Base-by-base conservation (phyloP, 1,140 invertebrate species). In the Meloidogyne exigua region DNA sequence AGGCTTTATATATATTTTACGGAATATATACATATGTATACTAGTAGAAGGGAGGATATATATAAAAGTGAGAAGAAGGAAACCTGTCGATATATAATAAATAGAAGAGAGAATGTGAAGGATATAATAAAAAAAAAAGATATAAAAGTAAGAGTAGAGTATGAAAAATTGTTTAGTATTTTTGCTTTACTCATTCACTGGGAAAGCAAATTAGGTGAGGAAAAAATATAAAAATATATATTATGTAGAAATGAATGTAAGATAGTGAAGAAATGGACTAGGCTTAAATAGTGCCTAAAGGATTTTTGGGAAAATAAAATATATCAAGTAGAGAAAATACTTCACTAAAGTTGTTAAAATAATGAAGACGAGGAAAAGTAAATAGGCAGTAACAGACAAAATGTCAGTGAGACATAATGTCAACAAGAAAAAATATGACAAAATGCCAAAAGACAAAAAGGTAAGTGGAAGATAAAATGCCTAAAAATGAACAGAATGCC, bases 291-390 rank as follows among this genome's bases (percentile, higher is more conserved):
- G n/a, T n/a, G 49, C 49, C 49, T 57, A 18, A 57, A 57, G 49
- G 49, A 57, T 57, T 57, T 44, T 57, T 57, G 18, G 44, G 1
- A n/a, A 57, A 57, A n/a, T n/a, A n/a, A 57, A n/a, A n/a, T 7
- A n/a, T 57, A n/a, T 9, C n/a, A 12, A n/a, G 18, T 7, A 57
- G 18, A 57, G 13, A 44, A 44, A 44, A 44, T 7, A n/a, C 4
- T 5, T 15, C 0, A 57, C 4, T 5, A n/a, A 57, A n/a, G 49
- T 57, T 57, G 49, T 57, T 57, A 57, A 57, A 39, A 57, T 57
- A 57, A 57, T 57, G 49, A 57, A 57, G 49, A 57, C n/a, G 49
- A 57, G 49, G 18, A 57, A 57, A 49, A 57, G n/a, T 57, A 57
- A 57, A n/a, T 57, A 9, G 1, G 15, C 13, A n/a, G n/a, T 39